Conservation (phyloP, 23 tunicate genomes). For the Trididemnum miniatum region DNA sequence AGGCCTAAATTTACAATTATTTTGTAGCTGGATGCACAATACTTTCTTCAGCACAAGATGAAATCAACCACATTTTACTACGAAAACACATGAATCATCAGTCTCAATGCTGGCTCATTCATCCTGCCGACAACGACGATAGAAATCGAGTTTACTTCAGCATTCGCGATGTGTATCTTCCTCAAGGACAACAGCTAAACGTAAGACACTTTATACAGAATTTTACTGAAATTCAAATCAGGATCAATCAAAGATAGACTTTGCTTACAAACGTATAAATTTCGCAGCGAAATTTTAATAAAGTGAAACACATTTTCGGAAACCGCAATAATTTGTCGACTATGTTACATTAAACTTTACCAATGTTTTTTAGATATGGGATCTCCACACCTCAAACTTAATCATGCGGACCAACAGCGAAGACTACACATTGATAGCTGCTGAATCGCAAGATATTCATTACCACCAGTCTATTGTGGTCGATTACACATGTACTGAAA, state of each 20-base stretch:
- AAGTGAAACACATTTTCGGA: too few species aligned
- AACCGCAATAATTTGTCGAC: not conserved
- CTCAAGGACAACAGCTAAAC: not conserved
- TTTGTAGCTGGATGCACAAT: conserved; percentile 33
- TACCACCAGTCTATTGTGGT: conserved; percentile 22
- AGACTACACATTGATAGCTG: conserved; percentile 9
- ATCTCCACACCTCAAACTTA: conserved; percentile 10
- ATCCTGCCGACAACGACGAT: conserved; percentile 8
- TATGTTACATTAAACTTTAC: not conserved
- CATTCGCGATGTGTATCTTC: conserved; percentile 23
- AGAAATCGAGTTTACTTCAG: conserved; percentile 50
- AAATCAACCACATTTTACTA: not conserved
- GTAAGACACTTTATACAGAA: not conserved
- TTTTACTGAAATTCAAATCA: too few species aligned
- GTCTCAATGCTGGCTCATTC: conserved; percentile 50
- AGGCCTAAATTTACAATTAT: not conserved
- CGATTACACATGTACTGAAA: not conserved
- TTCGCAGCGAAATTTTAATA: too few species aligned
- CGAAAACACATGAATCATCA: not conserved
- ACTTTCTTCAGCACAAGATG: conserved; percentile 9
- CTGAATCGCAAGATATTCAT: conserved; percentile 10
- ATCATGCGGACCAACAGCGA: not conserved
- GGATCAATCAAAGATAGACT: too few species aligned
- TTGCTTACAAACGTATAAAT: too few species aligned
- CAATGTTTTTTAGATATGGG: conserved; percentile 22